Base-by-base conservation (phyloP, 2,888 invertebrate species). In the Aporophyla nigra region DNA sequence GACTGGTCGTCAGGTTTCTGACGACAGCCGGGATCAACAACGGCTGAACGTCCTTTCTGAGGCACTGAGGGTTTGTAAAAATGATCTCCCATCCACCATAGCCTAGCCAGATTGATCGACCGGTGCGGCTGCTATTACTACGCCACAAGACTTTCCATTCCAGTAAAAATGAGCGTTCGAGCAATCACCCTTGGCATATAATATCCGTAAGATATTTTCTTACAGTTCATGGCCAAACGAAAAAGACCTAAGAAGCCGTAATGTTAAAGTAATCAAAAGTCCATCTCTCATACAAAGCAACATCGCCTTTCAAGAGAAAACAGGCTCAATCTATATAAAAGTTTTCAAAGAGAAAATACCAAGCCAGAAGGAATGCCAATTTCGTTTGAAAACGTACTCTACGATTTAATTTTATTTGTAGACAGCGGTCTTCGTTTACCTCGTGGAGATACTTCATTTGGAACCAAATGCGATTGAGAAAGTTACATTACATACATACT, bases 291-390 rank as follows among this genome's bases (percentile, higher is more conserved):
- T 81, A 85, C 83, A 85, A 86, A 86, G 76, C 73, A 80, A 82
- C 76, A 83, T 85, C 62, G 77, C 71, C 67, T 76, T 67, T 82
- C 83, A 85, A 83, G 78, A 85, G 80, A 85, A 86, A 86, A 86
- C 87, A 89, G 84, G 84, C 84, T 88, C 84, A 88, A 89, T 89
- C 86, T 86, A 89, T 85, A 67, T 87, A 84, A 87, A 91, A 92
- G 87, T 90, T 91, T 89, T 87, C 90, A 90, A 92, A 89, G 84
- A 83, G 86, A 90, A 77, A 89, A 88, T 90, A 76, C 85, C 85
- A 81, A 86, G 82, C 79, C 80, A 78, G 76, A 85, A 88, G 89
- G 91, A 92, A 93, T 91, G 90, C 90, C 92, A 91, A 92, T 92
- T 93, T 89, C 86, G 89, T 92, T 91, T 90, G 85, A 86, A 58